A percentile compares a stretch with the other conserved stretches of the same genome.
These are phyloP conservation scores for Sebastes trivittatus DNA, from an alignment of 2,797 vertebrate species.

Conservation along the genomic window DNA sequence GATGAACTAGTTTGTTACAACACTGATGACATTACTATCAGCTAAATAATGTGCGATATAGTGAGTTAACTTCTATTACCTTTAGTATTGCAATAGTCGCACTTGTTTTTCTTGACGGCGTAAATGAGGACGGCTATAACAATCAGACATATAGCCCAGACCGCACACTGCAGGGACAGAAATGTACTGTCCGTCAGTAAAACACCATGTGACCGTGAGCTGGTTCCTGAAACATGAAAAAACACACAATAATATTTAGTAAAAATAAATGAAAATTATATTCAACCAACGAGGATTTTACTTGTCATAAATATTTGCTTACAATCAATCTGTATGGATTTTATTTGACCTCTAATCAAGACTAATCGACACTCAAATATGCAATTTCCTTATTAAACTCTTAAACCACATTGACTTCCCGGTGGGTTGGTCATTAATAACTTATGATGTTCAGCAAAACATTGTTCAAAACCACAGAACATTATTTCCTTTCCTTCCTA, in stretches of 20 bases:
- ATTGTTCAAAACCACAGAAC: not conserved
- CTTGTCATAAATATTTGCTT: not conserved
- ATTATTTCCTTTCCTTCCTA: not conserved
- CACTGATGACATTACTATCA: not conserved
- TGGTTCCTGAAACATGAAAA: not conserved
- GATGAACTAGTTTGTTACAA: not conserved
- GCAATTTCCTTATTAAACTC: not conserved
- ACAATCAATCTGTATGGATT: not conserved
- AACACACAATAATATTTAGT: not conserved
- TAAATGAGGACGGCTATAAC: slow-evolving; percentile 1
- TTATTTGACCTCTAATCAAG: not conserved
- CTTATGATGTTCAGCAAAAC: not conserved
- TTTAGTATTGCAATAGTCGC: not conserved
- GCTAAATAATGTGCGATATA: not conserved
- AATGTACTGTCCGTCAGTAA: accelerated
- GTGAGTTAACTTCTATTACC: not conserved
- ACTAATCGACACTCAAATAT: not conserved
- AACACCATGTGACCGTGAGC: not conserved
- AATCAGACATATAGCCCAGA: not conserved
- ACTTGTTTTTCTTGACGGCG: not conserved
- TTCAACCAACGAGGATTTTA: not conserved
- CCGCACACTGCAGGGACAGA: not conserved
- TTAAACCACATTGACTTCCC: not conserved
- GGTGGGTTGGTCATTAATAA: not conserved
- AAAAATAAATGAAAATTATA: not conserved